These are phyloP conservation scores for Mechanitis messenoides DNA, from an alignment of 2,888 invertebrate genomes.

Conservation along the genomic window DNA sequence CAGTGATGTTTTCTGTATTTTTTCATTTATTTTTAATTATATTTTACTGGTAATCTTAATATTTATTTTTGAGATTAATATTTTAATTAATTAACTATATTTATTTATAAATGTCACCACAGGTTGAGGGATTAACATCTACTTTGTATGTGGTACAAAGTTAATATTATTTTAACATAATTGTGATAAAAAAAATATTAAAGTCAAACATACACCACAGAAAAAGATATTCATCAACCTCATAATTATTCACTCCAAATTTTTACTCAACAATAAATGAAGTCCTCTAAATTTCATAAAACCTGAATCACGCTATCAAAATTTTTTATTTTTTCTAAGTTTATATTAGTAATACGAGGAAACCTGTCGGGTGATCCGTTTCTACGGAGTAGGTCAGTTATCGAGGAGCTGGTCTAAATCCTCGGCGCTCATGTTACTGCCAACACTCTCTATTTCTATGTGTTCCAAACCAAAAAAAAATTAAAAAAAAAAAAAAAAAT, in stretches of 20 bases:
- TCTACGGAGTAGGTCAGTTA: constrained; percentile 64
- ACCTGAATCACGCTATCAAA: constrained; percentile 48
- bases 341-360: constrained; percentile 16
- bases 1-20: neutral
- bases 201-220: too few species aligned
- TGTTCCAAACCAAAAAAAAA: constrained; percentile 54
- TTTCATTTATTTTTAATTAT: too few species aligned
- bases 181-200: too few species aligned
- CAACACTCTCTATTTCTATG: constrained; percentile 56
- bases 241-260: neutral
- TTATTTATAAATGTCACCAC: too few species aligned
- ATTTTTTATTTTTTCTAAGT: constrained; percentile 26
- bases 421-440: constrained; percentile 43
- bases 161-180: too few species aligned
- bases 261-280: neutral
- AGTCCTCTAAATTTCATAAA: neutral
- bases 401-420: constrained; percentile 54
- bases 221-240: too few species aligned
- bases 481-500: constrained; percentile 65
- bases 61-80: too few species aligned
- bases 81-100: too few species aligned
- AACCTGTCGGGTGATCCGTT: constrained; percentile 45
- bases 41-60: too few species aligned
- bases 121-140: too few species aligned
- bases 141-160: too few species aligned